phyloP scores from a whole-genome alignment of 2,888 invertebrate genomes.

The Diaperis boleti region DNA sequence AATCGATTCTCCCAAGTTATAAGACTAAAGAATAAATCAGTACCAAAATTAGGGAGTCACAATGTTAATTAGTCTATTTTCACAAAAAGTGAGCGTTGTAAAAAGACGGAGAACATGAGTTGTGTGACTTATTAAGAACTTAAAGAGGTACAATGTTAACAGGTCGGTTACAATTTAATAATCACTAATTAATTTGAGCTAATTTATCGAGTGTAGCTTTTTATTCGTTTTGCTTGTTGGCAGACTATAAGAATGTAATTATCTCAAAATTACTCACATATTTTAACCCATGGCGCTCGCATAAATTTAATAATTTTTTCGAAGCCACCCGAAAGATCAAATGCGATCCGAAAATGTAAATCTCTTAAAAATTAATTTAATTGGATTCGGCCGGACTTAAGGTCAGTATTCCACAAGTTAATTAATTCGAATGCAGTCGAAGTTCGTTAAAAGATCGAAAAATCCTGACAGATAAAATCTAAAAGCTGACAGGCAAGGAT shows the following conservation, averaged over 20 bases:
- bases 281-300: constrained; percentile 7
- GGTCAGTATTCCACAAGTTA: constrained; percentile 12
- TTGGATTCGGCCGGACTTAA: constrained; percentile 18
- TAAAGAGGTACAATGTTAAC: constrained; percentile 22
- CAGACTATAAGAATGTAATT: constrained; percentile 27
- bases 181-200: constrained; percentile 29
- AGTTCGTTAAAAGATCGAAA: constrained; percentile 13
- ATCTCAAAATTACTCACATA: constrained; percentile 25
- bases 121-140: constrained; percentile 24
- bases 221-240: constrained; percentile 24
- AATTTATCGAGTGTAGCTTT: constrained; percentile 21
- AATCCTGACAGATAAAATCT: constrained; percentile 17
- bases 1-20: constrained; percentile 1
- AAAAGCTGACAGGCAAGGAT: constrained; percentile 28
- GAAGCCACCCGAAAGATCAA: constrained; percentile 5
- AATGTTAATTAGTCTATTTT: background rate
- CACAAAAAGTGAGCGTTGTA: background rate
- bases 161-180: constrained; percentile 27
- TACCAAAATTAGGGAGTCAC: background rate
- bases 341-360: constrained; percentile 18
- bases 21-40: background rate
- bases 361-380: constrained; percentile 27
- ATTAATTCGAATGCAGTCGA: constrained; percentile 20
- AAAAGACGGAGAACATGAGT: too few species aligned
- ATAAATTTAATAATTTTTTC: constrained; percentile 20